Base-by-base conservation (phyloP, 2,888 invertebrate species). In the Tolmerus cingulatus region DNA sequence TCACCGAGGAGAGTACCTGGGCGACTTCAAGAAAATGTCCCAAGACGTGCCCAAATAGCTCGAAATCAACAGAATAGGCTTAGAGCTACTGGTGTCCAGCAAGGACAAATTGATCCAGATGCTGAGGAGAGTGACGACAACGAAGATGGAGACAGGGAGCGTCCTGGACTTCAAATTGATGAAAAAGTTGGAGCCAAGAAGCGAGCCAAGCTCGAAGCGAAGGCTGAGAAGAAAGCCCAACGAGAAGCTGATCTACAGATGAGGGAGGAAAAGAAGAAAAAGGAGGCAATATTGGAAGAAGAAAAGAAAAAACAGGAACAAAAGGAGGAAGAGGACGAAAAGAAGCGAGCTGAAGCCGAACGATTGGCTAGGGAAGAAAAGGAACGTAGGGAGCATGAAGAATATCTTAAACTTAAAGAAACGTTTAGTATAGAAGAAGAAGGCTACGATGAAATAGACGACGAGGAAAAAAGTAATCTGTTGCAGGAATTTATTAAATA, bases 121-220 rank as follows among this genome's bases (percentile, higher is more conserved):
- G 90, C 91, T 5, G 94, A 93, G 46, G 94, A 94, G 43, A 94
- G 94, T 23, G 93, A 92, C 76, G 94, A 93, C 5, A 95, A 95
- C 78, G 93, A 94, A 37, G 93, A 89, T 19, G 90, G 90, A 89
- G 87, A 92, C 91, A 76, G 90, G 89, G 88, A 92, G n/a, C 76
- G 74, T 16, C 8, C 43, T 1, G 9, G 9, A 5, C 23, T 85
- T 1, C 89, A 90, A 16, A 90, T 91, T 87, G 96, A 96, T 90
- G 95, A 95, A 74, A 98, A 98, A 93, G 95, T 97, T 91, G 99
- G 99, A 12, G 96, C 98, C 0, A 99, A 99, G 93, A 99, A 99
- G 93, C 94, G 97, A 43, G 97, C 97, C 0, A 99, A 99, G 92
- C 92, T 99, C 74, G 98, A 98, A 93, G 97, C 97, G 0, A 99